Conservation (phyloP, 1,140 invertebrate genomes). For the Chironomus striatipennis region DNA sequence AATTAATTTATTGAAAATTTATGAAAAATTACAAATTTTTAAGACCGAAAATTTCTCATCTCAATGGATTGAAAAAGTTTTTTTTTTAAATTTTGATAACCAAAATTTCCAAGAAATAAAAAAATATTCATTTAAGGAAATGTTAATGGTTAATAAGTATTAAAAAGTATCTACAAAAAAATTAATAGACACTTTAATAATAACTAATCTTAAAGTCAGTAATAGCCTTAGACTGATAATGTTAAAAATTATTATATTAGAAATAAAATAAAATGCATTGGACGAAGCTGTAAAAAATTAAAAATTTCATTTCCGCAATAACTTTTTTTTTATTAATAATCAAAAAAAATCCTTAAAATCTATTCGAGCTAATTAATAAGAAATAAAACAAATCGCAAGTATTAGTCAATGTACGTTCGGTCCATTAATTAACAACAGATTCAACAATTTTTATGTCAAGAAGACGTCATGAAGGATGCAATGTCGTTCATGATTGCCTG, state of each 20-base stretch:
- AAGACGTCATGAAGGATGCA: conserved; percentile 40
- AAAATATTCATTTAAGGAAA: not conserved
- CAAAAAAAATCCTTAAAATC: not conserved
- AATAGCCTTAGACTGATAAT: too few species aligned
- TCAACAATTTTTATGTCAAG: conserved; percentile 30
- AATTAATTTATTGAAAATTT: not conserved
- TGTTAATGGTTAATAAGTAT: not conserved
- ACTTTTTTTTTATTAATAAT: not conserved
- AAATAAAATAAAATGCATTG: not conserved
- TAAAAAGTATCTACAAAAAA: not conserved
- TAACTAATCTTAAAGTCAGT: too few species aligned
- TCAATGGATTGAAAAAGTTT: not conserved
- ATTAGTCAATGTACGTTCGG: not conserved
- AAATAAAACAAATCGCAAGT: too few species aligned
- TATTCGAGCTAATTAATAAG: too few species aligned
- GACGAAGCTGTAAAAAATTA: not conserved
- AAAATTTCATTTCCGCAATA: not conserved
- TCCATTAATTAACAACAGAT: not conserved
- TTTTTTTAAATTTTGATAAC: not conserved
- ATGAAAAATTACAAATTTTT: too few species aligned
- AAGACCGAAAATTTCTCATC: too few species aligned
- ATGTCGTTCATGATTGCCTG: conserved; percentile 38
- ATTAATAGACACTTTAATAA: not conserved
- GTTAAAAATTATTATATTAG: too few species aligned
- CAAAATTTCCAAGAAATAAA: conserved; percentile 5